Evolutionary conservation across 2,113 vertebrate species (phyloP).

Genomic region (Aldabrachelys gigantea): DNA sequence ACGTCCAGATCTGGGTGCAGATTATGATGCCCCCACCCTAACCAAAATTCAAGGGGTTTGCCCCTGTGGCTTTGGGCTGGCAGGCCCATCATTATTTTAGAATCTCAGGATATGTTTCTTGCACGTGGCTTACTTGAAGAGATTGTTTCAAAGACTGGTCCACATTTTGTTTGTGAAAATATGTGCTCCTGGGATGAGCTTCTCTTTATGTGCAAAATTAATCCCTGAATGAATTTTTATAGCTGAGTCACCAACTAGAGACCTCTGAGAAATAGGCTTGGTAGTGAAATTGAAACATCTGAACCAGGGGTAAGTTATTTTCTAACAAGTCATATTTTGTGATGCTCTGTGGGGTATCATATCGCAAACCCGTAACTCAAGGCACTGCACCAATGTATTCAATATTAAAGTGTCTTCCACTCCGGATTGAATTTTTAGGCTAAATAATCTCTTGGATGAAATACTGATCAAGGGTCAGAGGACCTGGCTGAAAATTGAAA

Average conservation of each 20-base stretch:
- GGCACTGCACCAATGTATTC: not conserved
- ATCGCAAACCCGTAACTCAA: not conserved
- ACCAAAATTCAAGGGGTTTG: not conserved
- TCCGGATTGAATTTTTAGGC: not conserved
- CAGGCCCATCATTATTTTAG: not conserved
- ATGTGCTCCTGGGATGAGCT: not conserved
- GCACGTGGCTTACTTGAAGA: not conserved
- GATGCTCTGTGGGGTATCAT: rapidly evolving
- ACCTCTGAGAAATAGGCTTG: not conserved
- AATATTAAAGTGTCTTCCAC: not conserved
- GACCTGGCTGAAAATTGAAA: not conserved
- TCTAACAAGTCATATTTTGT: not conserved
- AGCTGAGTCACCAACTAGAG: not conserved
- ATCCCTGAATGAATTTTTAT: not conserved
- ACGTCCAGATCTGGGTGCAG: not conserved
- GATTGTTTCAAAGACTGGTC: not conserved
- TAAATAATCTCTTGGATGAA: not conserved
- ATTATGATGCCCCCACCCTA: not conserved
- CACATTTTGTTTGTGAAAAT: not conserved
- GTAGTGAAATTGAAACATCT: not conserved
- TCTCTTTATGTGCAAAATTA: not conserved
- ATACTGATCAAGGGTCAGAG: no score
- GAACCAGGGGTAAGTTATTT: not conserved
- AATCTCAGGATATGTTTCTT: not conserved
- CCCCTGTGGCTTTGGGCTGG: not conserved